Evolutionary conservation across 2,113 vertebrate species (phyloP).

Genomic region (Zonotrichia leucophrys): DNA sequence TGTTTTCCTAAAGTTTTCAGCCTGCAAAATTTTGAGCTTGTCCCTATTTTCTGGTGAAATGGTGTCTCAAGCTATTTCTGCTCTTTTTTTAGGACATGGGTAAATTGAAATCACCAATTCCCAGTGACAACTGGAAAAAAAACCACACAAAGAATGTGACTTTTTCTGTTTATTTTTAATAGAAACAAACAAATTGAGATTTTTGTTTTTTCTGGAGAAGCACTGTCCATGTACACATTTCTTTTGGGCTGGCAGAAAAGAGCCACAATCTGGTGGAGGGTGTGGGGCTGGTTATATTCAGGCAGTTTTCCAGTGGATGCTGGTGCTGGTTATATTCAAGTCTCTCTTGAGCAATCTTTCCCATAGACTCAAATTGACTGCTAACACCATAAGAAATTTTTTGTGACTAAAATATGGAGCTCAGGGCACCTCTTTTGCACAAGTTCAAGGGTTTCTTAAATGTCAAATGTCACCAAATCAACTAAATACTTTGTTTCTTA

Average conservation of each 20-base stretch:
- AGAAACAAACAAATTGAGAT: neutral
- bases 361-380: neutral
- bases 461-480: neutral
- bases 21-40: neutral
- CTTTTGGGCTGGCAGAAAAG: neutral
- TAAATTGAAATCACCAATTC: neutral
- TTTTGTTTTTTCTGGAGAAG: neutral
- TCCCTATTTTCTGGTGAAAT: neutral
- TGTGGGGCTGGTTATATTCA: rapidly evolving
- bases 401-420: neutral
- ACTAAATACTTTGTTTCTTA: neutral
- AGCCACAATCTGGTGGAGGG: neutral
- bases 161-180: neutral
- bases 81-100: neutral
- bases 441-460: neutral
- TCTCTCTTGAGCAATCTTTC: neutral
- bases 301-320: neutral
- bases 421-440: neutral
- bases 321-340: neutral
- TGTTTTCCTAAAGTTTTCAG: neutral
- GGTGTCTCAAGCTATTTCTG: neutral
- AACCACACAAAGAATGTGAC: neutral
- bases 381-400: neutral
- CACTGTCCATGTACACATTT: neutral
- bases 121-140: neutral